Evolutionary conservation across 2,888 invertebrate genomes (phyloP).

Genomic region (Yponomeuta evonymella): DNA sequence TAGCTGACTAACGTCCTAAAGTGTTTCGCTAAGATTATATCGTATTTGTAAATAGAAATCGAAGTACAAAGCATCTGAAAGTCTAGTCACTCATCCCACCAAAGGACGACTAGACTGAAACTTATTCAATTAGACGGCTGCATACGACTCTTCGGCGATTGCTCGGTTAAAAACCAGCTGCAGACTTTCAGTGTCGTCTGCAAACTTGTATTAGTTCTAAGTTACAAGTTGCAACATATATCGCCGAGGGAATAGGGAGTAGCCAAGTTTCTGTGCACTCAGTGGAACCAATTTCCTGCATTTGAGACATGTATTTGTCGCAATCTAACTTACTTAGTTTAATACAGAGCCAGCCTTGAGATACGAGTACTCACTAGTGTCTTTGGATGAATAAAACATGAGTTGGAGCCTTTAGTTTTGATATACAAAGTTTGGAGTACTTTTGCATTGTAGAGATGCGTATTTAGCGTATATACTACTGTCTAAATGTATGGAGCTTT

Average conservation of each 20-base stretch:
- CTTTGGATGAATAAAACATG: background rate
- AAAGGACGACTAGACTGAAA: background rate
- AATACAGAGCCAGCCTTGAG: background rate
- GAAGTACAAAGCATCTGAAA: background rate
- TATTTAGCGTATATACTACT: background rate
- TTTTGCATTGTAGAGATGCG: background rate
- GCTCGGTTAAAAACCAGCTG: conserved; percentile 30
- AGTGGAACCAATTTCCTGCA: conserved; percentile 55
- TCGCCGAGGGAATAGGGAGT: conserved; percentile 29
- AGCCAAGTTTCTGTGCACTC: conserved; percentile 43
- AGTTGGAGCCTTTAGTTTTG: background rate
- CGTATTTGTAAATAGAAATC: background rate
- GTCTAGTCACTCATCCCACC: background rate
- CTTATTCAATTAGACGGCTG: conserved; percentile 10
- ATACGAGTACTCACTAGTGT: background rate
- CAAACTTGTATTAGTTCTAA: conserved; percentile 44
- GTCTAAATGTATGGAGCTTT: background rate
- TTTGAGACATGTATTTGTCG: conserved; percentile 43
- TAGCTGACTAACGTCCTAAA: too few relatives aligned
- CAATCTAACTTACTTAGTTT: conserved; percentile 4
- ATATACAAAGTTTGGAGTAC: background rate
- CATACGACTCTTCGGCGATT: background rate
- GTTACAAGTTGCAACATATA: conserved; percentile 25
- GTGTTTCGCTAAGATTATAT: too few relatives aligned
- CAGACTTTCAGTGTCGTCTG: conserved; percentile 34